phyloP scores from a whole-genome alignment of 1,140 invertebrate species.

The Hylyphantes graminicola region DNA sequence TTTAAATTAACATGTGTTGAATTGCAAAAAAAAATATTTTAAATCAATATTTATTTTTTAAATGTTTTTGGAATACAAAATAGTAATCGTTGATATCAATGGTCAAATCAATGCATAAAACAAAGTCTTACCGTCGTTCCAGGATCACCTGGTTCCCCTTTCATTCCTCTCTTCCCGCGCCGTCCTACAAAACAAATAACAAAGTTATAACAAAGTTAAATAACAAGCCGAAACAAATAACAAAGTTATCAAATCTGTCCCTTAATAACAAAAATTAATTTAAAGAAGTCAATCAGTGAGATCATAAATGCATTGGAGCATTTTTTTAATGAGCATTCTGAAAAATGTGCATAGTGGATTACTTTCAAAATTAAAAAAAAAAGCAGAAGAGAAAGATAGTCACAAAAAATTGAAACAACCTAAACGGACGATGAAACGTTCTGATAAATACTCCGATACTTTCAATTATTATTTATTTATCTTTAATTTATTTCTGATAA shows the following conservation, averaged over 20 bases:
- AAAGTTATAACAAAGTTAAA: constrained; percentile 19
- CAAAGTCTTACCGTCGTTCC: constrained; percentile 63
- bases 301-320: too few species aligned
- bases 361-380: too few species aligned
- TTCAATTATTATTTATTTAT: too few species aligned
- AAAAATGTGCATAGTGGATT: too few species aligned
- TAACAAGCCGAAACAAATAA: constrained; percentile 76
- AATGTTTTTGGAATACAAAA: neutral
- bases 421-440: too few species aligned
- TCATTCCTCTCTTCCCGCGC: constrained; percentile 87
- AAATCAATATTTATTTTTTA: neutral
- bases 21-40: neutral
- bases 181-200: constrained; percentile 82
- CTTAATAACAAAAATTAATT: too few species aligned
- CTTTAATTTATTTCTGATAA: too few species aligned
- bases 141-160: constrained; percentile 84
- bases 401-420: too few species aligned
- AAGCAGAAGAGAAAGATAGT: too few species aligned
- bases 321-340: too few species aligned
- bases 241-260: neutral
- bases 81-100: neutral
- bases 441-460: too few species aligned
- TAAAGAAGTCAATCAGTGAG: neutral
- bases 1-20: too few species aligned
- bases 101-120: neutral